Base-by-base conservation (phyloP, 1,140 invertebrate genomes). In the Lasioglossum albipes region DNA sequence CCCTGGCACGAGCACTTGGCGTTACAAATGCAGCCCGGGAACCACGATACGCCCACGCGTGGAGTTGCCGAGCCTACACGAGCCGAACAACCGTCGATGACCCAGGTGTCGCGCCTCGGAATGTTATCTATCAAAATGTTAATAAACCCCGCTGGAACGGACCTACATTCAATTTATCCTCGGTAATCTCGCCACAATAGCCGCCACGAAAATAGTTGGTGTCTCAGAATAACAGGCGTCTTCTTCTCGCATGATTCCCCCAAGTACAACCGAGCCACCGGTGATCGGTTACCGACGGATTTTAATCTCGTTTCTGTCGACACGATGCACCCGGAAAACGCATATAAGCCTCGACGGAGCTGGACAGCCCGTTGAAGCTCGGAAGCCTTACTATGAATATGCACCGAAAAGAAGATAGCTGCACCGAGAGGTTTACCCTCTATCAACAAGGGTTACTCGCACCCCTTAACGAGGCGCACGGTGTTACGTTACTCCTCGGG, bases 41-140 rank as follows among this genome's bases (percentile, higher is more conserved):
- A 80, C 75, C 79, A 79, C 62, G 73, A 77, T 82, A 88, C 87
- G 82, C 87, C 87, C 67, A 88, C 87, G 86, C 82, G 72, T 52
- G 36, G 36, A 2, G 36, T 36, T 36, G 61, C 72, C 71, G 61
- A 75, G 74, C 87, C 86, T 81, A 87, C 87, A 83, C 81, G 62
- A 84, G 22, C 73, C 84, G 78, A 83, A 79, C 84, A 36, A 36
- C 36, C 36, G 36, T 5, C 79, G 61, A 22, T 18, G 68, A 73
- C 31, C 82, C 67, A 76, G 79, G 83, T 74, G 83, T 84, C 83
- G 31, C 52, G 16, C 66, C 49, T 4, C 57, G 77, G 52, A 79
- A 74, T 74, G 70, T 66, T 79, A 64, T 78, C 70, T 16, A 65
- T 57, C 41, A 45, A 62, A 79, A 79, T 72, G 61, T 57, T 65